phyloP scores from a whole-genome alignment of 2,113 vertebrate species.

The Equus przewalskii region DNA sequence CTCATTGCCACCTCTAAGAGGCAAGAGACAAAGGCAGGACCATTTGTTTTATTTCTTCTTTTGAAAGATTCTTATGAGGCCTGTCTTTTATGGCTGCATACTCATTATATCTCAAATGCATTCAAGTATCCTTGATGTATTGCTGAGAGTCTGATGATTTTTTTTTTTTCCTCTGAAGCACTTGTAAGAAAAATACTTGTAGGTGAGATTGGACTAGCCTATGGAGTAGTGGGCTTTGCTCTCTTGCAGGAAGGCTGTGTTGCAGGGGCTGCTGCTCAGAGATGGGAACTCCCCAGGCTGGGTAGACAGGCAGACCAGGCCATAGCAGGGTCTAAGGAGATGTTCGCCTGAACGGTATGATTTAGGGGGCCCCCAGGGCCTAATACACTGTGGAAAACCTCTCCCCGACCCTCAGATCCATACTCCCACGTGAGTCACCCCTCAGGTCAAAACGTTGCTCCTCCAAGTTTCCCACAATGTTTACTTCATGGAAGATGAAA shows the following conservation, averaged over 20 bases:
- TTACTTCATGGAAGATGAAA: neutral
- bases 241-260: neutral
- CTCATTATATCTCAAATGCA: slow-evolving; percentile 78
- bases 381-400: neutral
- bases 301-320: neutral
- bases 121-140: slow-evolving; percentile 77
- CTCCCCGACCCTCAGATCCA: neutral
- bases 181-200: slow-evolving; percentile 60
- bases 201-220: neutral
- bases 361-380: neutral
- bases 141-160: slow-evolving; percentile 46
- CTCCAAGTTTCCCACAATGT: neutral
- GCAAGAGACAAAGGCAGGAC: slow-evolving; percentile 68
- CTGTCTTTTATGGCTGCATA: slow-evolving; percentile 62
- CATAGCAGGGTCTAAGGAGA: neutral
- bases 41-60: slow-evolving; percentile 80
- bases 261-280: neutral
- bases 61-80: slow-evolving; percentile 77
- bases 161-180: neutral
- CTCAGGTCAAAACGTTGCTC: neutral
- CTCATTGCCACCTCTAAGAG: slow-evolving; percentile 44
- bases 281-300: neutral
- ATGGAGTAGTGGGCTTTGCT: neutral
- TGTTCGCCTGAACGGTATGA: neutral
- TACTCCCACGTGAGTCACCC: neutral